A percentile compares a stretch with the other conserved stretches of the same genome.
phyloP scores from a whole-genome alignment of 30 jellyfish, hydroid and myxozoan genomes.

The Rhopilema esculentum region DNA sequence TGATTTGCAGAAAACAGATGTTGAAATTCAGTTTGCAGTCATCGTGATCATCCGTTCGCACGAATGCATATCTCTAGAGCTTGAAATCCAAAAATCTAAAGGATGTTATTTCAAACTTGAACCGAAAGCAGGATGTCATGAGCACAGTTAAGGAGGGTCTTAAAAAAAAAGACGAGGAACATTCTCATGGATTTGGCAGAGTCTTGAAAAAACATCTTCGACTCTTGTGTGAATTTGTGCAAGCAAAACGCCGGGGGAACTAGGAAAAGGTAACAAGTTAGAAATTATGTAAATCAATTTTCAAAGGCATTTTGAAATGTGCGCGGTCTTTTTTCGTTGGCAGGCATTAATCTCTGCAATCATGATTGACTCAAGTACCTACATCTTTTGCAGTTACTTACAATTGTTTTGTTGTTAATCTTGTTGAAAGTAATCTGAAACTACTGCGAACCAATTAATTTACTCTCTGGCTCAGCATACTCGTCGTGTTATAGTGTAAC shows the following conservation, averaged over 20 bases:
- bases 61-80: slow-evolving; percentile 46
- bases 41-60: slow-evolving; percentile 54
- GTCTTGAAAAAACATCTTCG: slow-evolving; percentile 39
- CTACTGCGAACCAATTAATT: too few relatives aligned
- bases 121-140: slow-evolving; percentile 9
- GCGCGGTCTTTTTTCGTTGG: too few relatives aligned
- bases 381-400: too few relatives aligned
- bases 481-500: too few relatives aligned
- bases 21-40: slow-evolving; percentile 45
- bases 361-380: too few relatives aligned
- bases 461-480: too few relatives aligned
- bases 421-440: too few relatives aligned
- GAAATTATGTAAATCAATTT: neutral
- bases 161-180: neutral
- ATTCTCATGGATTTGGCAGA: neutral
- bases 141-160: slow-evolving; percentile 16
- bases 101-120: neutral
- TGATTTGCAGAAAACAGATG: slow-evolving; percentile 24
- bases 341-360: too few relatives aligned
- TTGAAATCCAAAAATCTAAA: neutral
- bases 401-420: too few relatives aligned
- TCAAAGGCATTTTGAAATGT: too few relatives aligned
- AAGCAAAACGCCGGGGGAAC: slow-evolving; percentile 84
- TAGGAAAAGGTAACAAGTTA: slow-evolving; percentile 80
- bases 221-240: slow-evolving; percentile 79